Percentiles rank a stretch among this genome's conserved stretches.
These are phyloP conservation scores for Pomacea canaliculata DNA, from an alignment of 2,888 invertebrate genomes.

Conservation along the genomic window DNA sequence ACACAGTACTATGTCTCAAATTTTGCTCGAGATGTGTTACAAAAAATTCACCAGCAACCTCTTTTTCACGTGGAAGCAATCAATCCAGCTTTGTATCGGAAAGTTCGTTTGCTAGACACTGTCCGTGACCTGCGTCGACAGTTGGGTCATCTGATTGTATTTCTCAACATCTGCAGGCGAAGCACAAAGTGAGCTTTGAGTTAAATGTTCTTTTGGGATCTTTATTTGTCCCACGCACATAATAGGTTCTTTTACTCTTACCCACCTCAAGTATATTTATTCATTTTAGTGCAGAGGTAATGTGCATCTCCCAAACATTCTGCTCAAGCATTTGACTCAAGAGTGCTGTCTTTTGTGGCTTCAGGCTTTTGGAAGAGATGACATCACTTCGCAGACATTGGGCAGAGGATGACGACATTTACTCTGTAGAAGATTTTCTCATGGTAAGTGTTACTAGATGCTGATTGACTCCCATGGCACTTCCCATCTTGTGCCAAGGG, in stretches of 20 bases:
- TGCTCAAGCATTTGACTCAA: too few species aligned
- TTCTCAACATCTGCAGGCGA: constrained; percentile 83
- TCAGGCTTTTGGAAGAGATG: constrained; percentile 75
- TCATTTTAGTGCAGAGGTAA: too few species aligned
- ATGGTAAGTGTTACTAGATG: constrained; percentile 64
- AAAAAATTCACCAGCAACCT: constrained; percentile 83
- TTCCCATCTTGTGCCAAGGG: too few species aligned
- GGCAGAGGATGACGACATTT: constrained; percentile 77
- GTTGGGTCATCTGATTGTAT: constrained; percentile 80
- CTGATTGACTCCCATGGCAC: neutral
- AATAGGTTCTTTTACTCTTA: neutral
- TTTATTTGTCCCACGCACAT: neutral
- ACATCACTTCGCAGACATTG: constrained; percentile 76
- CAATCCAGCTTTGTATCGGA: constrained; percentile 78
- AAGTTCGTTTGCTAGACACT: constrained; percentile 76
- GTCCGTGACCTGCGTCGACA: constrained; percentile 78
- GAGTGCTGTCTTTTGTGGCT: constrained; percentile 41
- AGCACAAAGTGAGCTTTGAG: constrained; percentile 66
- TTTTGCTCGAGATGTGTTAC: constrained; percentile 82
- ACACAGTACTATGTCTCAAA: constrained; percentile 84
- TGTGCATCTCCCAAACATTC: too few species aligned
- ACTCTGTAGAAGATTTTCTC: constrained; percentile 81
- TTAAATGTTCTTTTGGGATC: neutral
- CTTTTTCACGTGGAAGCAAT: constrained; percentile 82
- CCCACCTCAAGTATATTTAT: too few species aligned